Percentiles rank a stretch among this genome's conserved stretches.
Conservation (phyloP, 1,140 invertebrate genomes). For the Bradysia coprophila region DNA sequence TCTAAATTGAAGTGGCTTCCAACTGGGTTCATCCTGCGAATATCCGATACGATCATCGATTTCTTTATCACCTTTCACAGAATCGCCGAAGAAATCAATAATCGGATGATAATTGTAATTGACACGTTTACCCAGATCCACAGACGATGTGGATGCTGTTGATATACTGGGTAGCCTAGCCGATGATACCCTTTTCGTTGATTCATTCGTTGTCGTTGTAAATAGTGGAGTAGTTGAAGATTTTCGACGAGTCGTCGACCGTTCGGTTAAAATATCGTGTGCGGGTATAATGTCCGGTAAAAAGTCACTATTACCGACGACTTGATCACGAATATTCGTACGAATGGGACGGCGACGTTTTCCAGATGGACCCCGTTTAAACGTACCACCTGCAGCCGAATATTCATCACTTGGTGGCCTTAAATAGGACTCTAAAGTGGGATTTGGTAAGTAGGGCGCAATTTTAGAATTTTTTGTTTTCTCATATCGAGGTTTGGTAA, state of each 20-base stretch:
- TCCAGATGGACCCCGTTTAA: conserved; percentile 6
- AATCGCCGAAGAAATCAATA: conserved; percentile 51
- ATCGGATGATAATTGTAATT: conserved; percentile 76
- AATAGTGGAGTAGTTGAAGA: conserved; percentile 9
- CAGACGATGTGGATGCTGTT: neutral
- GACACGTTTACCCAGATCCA: conserved; percentile 27
- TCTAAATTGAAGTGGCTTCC: neutral
- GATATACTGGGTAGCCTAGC: neutral
- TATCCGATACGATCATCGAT: neutral
- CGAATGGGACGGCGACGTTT: neutral
- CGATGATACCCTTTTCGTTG: conserved; percentile 8
- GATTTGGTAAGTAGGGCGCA: conserved; percentile 6
- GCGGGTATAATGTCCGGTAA: conserved; percentile 19
- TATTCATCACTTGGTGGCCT: conserved; percentile 13
- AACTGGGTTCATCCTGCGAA: neutral
- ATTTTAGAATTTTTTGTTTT: neutral
- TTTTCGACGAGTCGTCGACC: conserved; percentile 6
- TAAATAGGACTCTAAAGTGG: conserved; percentile 13
- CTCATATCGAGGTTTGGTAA: neutral
- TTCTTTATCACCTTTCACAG: neutral
- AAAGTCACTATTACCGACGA: conserved; percentile 14
- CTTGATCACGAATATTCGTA: conserved; percentile 6
- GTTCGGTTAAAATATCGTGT: conserved; percentile 12
- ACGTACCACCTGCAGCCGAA: conserved; percentile 5
- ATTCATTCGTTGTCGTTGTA: conserved; percentile 5